Evolutionary conservation across 2,113 vertebrate species (phyloP), one percentile per base, ranked within the genome.

Genomic region (Colaptes auratus): DNA sequence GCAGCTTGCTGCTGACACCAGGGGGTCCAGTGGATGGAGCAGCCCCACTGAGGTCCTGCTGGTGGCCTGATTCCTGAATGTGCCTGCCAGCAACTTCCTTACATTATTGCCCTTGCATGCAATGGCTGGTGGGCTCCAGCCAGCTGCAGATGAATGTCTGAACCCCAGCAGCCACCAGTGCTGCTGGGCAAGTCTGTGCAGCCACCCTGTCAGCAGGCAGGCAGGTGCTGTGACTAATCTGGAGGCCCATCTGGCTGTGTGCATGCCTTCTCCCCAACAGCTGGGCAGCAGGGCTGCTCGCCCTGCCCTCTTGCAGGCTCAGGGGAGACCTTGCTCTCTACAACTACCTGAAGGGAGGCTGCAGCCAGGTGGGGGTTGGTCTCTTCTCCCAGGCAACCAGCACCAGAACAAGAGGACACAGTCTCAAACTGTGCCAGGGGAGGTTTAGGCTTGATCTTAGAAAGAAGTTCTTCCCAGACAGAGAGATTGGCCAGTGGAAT

Each of bases 11-110:
- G 60, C 36, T 80, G 86, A 36, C 60, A 67, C 20, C 10, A 2
- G 0, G 2, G 63, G 1, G 3, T 58, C 58, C 30, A 27, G 63
- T 0, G 2, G 48, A 58, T n/a, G 28, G 48, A 86, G 42, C 42
- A 55, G 50, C 69, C 23, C 2, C 8, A 15, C 48, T 64, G 74
- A 63, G 1, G 4, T n/a, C 46, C 53, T 4, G 9, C 53, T 16
- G 7, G 21, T 15, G 23, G 16, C 42, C 61, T 3, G 2, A 50
- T 60, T 70, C 65, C 75, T 4, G 4, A 17, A 31, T 0, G 1
- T 33, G 60, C 55, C 30, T 89, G 63, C 46, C 73, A 86, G 28
- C 21, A 76, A 28, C 73, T 63, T 66, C 24, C 56, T 74, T 72
- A 76, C 82, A 75, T 63, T 35, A 30, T 9, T 50, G 35, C n/a